Conservation (phyloP, 2,797 vertebrate species). For the Sciurus vulgaris region DNA sequence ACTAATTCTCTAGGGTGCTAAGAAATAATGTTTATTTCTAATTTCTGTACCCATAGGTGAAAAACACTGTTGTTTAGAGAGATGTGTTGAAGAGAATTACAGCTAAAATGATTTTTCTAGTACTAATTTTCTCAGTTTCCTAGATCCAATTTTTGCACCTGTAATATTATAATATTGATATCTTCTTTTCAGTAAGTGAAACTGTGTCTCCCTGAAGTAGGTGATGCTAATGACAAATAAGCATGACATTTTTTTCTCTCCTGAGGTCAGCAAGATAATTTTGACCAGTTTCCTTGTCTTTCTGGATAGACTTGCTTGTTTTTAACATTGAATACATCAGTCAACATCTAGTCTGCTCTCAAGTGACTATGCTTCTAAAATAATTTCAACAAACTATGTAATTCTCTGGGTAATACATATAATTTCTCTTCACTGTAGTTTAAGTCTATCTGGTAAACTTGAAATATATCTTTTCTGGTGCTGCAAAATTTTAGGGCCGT, state of each 20-base stretch:
- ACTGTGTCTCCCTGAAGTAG: background rate
- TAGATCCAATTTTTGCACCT: background rate
- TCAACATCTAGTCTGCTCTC: background rate
- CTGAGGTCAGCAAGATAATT: background rate
- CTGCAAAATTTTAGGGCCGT: background rate
- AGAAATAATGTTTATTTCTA: slow-evolving; percentile 16
- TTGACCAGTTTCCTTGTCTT: background rate
- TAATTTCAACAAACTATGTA: background rate
- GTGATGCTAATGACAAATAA: background rate
- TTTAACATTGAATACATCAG: background rate
- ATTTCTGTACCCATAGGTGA: background rate
- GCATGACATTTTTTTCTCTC: background rate
- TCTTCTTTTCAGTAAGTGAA: slow-evolving; percentile 19
- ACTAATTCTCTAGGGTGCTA: slow-evolving; percentile 34
- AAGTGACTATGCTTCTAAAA: background rate
- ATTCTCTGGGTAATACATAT: background rate
- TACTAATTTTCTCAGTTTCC: slow-evolving; percentile 35
- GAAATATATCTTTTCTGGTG: background rate
- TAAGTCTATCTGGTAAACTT: background rate
- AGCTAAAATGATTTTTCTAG: slow-evolving; percentile 4
- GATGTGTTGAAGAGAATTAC: background rate
- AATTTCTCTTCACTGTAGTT: background rate
- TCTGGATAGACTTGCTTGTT: background rate
- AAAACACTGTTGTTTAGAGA: background rate
- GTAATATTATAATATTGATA: background rate